Evolutionary conservation across 2,113 vertebrate species (phyloP), one percentile per base, ranked within the genome.

Genomic region (Chaetorhynchus papuensis): DNA sequence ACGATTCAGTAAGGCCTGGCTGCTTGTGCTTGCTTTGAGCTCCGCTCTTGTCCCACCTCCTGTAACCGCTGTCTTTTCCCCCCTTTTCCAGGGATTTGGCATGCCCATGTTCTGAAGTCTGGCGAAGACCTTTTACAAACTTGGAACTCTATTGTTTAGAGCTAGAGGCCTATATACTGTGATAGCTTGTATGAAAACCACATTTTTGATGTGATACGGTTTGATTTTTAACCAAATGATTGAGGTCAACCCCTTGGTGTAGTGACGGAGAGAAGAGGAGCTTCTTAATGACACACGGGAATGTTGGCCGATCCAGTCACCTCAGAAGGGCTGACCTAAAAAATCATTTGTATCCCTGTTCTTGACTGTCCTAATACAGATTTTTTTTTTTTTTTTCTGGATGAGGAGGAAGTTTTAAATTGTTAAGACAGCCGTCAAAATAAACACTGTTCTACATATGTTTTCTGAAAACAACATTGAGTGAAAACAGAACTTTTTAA

Each of bases 91-190:
- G 99, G 99, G 99, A 97, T 99, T 99, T 98, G 99, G 98, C 96
- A 99, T 99, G 99, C 99, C 99, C 91, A 99, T 99, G 99, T 99
- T 99, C 99, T 99, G 98, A 99, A 98, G 97, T 97, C 97, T 89
- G 97, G 85, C 41, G 95, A 97, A 97, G 97, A 97, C 93, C 91
- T 98, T 96, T 97, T 97, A 98, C 97, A 98, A 98, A 97, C 96
- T 96, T 98, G 98, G 98, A 98, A 98, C 98, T 98, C 98, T 98
- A 98, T 98, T 98, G 98, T 98, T 98, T 98, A 98, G 97, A 98
- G 98, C 98, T 98, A 98, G 98, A 99, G 98, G 98, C 98, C 98
- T 98, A 99, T 98, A 98, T 99, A 99, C 99, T 99, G 98, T 98
- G 98, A 98, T 98, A 98, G 98, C 98, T 98, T 98, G 97, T 98